Evolutionary conservation across 2,888 invertebrate genomes (phyloP).

Genomic region (Idaea dimidiata): DNA sequence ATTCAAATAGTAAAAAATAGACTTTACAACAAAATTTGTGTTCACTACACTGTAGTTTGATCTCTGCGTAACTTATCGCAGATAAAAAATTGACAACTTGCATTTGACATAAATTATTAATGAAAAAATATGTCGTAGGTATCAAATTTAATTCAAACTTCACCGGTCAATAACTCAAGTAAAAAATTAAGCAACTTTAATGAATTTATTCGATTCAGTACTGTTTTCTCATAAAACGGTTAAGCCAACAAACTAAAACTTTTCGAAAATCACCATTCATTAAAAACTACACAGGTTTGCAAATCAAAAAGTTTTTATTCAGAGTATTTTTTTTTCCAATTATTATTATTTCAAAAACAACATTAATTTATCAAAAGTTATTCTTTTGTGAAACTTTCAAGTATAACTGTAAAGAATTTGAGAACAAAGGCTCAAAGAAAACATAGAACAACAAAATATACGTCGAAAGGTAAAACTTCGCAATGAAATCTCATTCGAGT

Average conservation of each 20-base stretch:
- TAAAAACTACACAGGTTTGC: not conserved
- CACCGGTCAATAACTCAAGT: too few relatives aligned
- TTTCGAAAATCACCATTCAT: not conserved
- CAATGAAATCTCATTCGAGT: constrained; percentile 63
- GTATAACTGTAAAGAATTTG: constrained; percentile 49
- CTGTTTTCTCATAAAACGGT: too few relatives aligned
- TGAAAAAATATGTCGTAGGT: too few relatives aligned
- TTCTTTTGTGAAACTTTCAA: constrained; percentile 44
- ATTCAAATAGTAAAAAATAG: too few relatives aligned
- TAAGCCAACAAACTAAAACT: not conserved
- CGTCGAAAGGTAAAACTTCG: constrained; percentile 63
- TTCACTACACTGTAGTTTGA: too few relatives aligned
- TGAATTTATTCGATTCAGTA: too few relatives aligned
- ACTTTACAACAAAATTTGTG: too few relatives aligned
- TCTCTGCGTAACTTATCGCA: too few relatives aligned
- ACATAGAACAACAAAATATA: constrained; percentile 55
- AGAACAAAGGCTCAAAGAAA: constrained; percentile 43
- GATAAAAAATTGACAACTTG: too few relatives aligned
- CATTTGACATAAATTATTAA: too few relatives aligned
- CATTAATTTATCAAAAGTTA: constrained; percentile 12
- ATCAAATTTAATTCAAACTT: too few relatives aligned
- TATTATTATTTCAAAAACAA: not conserved
- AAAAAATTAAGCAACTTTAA: too few relatives aligned
- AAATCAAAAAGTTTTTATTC: not conserved
- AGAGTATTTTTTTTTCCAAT: not conserved